Conservation (phyloP, 2,888 invertebrate genomes). For the Epistrophe grossulariae region DNA sequence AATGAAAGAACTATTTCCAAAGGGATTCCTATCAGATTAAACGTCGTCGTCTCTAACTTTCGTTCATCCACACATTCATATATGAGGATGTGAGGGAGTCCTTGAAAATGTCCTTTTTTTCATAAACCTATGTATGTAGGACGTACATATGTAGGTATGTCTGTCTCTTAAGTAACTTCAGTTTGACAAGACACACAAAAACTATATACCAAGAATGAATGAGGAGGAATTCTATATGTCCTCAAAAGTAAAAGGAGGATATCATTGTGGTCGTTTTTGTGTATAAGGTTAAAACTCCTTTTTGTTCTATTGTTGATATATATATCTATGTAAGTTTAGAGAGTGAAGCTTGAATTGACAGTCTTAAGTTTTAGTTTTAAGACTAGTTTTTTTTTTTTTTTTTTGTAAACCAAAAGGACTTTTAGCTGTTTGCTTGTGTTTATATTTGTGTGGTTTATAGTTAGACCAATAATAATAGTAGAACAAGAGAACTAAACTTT, state of each 20-base stretch:
- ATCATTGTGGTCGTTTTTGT: not conserved
- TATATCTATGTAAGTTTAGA: not conserved
- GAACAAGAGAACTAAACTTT: slow-evolving; percentile 4
- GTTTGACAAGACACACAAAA: slow-evolving; percentile 28
- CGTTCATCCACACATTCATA: not conserved
- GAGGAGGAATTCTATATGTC: slow-evolving; percentile 12
- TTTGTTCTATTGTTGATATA: not conserved
- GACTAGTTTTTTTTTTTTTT: not conserved
- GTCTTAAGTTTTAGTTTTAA: slow-evolving; percentile 19
- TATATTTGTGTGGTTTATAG: slow-evolving; percentile 9
- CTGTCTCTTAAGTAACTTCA: slow-evolving; percentile 19
- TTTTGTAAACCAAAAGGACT: not conserved
- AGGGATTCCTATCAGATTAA: slow-evolving; percentile 48
- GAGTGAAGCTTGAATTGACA: slow-evolving; percentile 3
- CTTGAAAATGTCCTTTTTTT: slow-evolving; percentile 48
- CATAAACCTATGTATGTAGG: not conserved
- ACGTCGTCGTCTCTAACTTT: slow-evolving; percentile 17
- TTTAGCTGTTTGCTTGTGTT: not conserved
- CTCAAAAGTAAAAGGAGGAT: not conserved
- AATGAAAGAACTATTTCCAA: slow-evolving; percentile 53
- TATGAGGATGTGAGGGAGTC: slow-evolving; percentile 29
- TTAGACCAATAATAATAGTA: slow-evolving; percentile 13
- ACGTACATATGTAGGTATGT: not conserved
- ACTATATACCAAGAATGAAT: not conserved
- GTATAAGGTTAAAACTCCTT: slow-evolving; percentile 10